These are phyloP conservation scores for Gymnopithys bicolor DNA, from an alignment of 2,797 vertebrate genomes.

Conservation along the genomic window DNA sequence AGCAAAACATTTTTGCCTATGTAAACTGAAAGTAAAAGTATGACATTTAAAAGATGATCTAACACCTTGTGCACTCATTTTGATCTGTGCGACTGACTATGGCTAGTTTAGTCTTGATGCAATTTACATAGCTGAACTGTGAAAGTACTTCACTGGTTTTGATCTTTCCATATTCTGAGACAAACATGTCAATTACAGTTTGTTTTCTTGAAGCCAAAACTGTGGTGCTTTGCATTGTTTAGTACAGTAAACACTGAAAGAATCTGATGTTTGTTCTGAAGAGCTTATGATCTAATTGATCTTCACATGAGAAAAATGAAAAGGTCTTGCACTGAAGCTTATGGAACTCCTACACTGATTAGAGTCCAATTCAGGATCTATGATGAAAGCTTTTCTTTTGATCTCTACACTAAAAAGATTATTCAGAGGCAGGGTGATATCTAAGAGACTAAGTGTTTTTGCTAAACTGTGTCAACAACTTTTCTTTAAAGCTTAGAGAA, in stretches of 20 bases:
- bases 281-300: constrained; percentile 55
- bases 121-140: neutral
- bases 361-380: constrained; percentile 60
- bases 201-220: constrained; percentile 51
- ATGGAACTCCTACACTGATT: constrained; percentile 48
- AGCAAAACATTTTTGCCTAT: neutral
- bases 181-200: constrained; percentile 65
- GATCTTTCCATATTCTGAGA: constrained; percentile 30
- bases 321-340: constrained; percentile 59
- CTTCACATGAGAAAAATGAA: constrained; percentile 58
- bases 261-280: constrained; percentile 42
- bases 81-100: neutral
- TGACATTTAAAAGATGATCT: neutral
- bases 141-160: constrained; percentile 47
- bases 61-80: neutral
- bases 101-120: neutral
- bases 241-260: constrained; percentile 34
- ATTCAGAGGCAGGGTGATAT: constrained; percentile 54
- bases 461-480: constrained; percentile 61
- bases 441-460: constrained; percentile 53
- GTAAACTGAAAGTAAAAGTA: neutral
- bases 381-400: constrained; percentile 62
- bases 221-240: constrained; percentile 51
- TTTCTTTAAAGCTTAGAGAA: constrained; percentile 50
- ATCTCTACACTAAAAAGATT: constrained; percentile 61